A percentile compares a stretch with the other conserved stretches of the same genome.
Conservation (phyloP, 2,888 invertebrate genomes). For the Erannis defoliaria region DNA sequence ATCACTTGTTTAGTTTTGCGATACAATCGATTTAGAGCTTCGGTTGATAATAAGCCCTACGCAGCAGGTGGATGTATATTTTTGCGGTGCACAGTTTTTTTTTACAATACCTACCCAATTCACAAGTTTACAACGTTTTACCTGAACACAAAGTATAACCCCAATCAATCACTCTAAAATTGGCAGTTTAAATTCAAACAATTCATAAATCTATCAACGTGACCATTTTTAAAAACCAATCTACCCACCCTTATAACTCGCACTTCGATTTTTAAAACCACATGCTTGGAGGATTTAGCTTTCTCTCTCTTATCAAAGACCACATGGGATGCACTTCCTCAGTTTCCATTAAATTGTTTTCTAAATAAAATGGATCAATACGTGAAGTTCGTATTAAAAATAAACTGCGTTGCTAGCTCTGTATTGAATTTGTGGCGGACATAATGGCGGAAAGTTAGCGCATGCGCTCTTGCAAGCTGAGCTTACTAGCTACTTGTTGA, state of each 20-base stretch:
- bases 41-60: too few relatives aligned
- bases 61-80: too few relatives aligned
- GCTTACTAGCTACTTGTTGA: conserved; percentile 79
- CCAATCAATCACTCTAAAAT: neutral
- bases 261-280: neutral
- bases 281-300: too few relatives aligned
- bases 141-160: neutral
- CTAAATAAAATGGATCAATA: neutral
- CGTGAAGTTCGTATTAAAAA: conserved; percentile 8
- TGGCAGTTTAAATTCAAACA: neutral
- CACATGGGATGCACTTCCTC: neutral
- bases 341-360: too few relatives aligned
- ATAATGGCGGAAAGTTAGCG: conserved; percentile 63
- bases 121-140: neutral
- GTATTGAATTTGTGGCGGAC: conserved; percentile 45
- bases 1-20: too few relatives aligned
- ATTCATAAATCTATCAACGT: neutral
- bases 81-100: too few relatives aligned
- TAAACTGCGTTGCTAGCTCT: conserved; percentile 29
- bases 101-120: too few relatives aligned
- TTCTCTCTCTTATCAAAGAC: too few relatives aligned
- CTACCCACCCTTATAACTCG: neutral
- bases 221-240: conserved; percentile 17
- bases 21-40: too few relatives aligned
- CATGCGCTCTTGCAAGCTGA: conserved; percentile 62